Evolutionary conservation across 2,113 vertebrate species (phyloP).

Genomic region (Nycticorax nycticorax): DNA sequence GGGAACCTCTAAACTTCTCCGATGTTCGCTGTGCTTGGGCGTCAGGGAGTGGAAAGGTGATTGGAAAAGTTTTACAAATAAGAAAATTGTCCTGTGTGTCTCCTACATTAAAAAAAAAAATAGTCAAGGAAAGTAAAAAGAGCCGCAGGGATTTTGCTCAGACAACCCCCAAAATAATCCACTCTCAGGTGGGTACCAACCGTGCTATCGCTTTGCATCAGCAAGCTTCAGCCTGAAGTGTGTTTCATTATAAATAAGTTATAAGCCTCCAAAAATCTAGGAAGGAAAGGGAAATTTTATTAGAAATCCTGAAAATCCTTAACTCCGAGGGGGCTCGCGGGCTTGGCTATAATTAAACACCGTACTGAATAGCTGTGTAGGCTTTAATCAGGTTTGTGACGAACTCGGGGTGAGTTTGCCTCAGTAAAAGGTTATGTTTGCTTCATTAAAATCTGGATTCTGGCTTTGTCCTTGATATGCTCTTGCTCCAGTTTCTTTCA

Average conservation of each 20-base stretch:
- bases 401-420: background rate
- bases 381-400: background rate
- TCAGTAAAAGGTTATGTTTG: background rate
- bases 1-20: background rate
- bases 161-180: background rate
- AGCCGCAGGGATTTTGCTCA: background rate
- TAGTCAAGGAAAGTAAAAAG: background rate
- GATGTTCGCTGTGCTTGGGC: accelerated
- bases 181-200: too few species aligned
- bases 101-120: background rate
- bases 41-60: background rate
- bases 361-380: background rate
- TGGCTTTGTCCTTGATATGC: background rate
- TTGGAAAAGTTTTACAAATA: background rate
- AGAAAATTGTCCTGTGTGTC: background rate
- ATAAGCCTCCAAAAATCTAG: background rate
- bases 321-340: background rate
- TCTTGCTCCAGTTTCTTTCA: constrained; percentile 38
- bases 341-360: background rate
- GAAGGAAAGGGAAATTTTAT: background rate
- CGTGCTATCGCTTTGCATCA: accelerated
- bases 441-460: constrained; percentile 42
- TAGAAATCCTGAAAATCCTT: background rate
- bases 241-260: background rate
- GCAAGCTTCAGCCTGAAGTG: background rate